Conservation (phyloP, 2,113 vertebrate genomes). For the Cheirogaleus medius region DNA sequence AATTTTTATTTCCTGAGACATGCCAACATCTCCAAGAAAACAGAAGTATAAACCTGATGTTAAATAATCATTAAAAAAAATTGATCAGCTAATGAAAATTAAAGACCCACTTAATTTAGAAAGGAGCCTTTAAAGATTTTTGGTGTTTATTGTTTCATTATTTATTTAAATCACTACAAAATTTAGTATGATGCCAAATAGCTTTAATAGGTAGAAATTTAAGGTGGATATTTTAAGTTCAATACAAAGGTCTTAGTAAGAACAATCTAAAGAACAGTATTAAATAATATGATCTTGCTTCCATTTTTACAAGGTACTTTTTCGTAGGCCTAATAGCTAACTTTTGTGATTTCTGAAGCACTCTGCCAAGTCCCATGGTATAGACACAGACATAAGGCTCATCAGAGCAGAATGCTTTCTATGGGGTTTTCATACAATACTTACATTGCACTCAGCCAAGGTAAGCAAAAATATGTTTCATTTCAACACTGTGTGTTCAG, state of each 20-base stretch:
- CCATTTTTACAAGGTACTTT: neutral
- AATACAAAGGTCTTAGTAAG: neutral
- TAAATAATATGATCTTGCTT: neutral
- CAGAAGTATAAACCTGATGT: neutral
- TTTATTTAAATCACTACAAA: conserved; percentile 43
- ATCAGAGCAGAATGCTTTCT: neutral
- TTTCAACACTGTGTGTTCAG: neutral
- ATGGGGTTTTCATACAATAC: neutral
- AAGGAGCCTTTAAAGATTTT: neutral
- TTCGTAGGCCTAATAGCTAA: neutral
- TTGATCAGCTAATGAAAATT: neutral
- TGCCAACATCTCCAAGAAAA: conserved; percentile 3
- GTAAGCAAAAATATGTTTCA: conserved; percentile 42
- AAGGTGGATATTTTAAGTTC: neutral
- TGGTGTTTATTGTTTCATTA: neutral
- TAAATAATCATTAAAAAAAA: neutral
- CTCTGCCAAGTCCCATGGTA: neutral
- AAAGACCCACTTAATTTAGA: conserved; percentile 31
- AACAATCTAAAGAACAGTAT: neutral
- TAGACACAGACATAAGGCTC: neutral
- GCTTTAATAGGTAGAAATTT: neutral
- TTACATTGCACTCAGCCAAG: conserved; percentile 8
- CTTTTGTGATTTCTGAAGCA: neutral
- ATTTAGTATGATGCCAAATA: neutral
- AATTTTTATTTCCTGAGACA: neutral